phyloP scores from a whole-genome alignment of 2,888 invertebrate species.

The Pheosia tremula region DNA sequence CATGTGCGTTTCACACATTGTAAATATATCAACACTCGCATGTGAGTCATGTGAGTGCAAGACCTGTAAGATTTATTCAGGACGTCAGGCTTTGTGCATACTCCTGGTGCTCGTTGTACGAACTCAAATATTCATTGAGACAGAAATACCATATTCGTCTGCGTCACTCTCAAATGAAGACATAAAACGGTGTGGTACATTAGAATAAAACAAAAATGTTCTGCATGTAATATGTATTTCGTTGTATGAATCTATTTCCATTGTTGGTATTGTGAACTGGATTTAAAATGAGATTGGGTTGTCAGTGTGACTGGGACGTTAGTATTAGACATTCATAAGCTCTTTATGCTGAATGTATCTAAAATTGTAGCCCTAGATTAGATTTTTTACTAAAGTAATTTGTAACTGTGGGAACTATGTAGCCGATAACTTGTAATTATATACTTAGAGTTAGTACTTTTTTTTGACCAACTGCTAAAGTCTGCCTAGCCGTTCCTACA shows the following conservation, averaged over 20 bases:
- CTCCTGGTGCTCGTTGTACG: not conserved
- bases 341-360: no score
- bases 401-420: no score
- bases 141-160: not conserved
- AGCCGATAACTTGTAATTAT: no score
- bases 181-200: constrained; percentile 12
- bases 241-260: constrained; percentile 21
- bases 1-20: constrained; percentile 21
- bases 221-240: constrained; percentile 11
- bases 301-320: not conserved
- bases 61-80: constrained; percentile 22
- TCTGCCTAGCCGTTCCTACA: no score
- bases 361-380: no score
- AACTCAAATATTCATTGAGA: constrained; percentile 15
- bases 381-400: no score
- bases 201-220: constrained; percentile 16
- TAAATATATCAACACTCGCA: constrained; percentile 20
- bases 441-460: no score
- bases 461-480: no score
- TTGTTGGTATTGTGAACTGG: constrained; percentile 14
- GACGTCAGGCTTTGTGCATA: constrained; percentile 11
- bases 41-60: constrained; percentile 22
- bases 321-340: no score
- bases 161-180: constrained; percentile 6
- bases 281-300: not conserved